A percentile compares a stretch with the other conserved stretches of the same genome.
phyloP scores from a whole-genome alignment of 2,113 vertebrate genomes.

The Oostethus manadensis region DNA sequence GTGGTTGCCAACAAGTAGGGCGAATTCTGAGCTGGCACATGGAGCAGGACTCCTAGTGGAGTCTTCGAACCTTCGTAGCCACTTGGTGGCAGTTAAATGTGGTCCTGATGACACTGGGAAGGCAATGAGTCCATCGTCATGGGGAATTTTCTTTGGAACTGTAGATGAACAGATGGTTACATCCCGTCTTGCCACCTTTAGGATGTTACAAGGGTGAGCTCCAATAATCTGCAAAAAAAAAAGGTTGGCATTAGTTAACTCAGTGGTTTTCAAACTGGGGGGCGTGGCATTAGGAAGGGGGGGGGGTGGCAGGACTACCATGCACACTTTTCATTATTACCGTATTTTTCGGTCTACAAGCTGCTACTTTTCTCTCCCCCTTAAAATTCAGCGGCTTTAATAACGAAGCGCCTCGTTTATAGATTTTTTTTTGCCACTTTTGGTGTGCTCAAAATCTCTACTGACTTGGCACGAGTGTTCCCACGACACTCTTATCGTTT shows the following conservation, averaged over 20 bases:
- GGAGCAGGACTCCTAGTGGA: neutral
- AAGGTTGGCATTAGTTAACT: constrained; percentile 14
- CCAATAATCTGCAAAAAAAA: constrained; percentile 58
- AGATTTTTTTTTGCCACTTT: too few species aligned
- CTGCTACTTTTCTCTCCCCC: too few species aligned
- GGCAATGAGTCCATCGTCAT: constrained; percentile 36
- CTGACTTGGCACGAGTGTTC: too few species aligned
- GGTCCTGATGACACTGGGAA: constrained; percentile 72
- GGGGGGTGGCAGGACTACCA: too few species aligned
- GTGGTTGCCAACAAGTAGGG: constrained; percentile 61
- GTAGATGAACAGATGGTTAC: constrained; percentile 45
- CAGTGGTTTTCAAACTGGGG: too few species aligned
- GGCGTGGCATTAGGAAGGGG: too few species aligned
- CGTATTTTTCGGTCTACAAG: too few species aligned
- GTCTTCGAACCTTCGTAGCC: constrained; percentile 65
- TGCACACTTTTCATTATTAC: too few species aligned
- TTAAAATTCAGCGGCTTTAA: too few species aligned
- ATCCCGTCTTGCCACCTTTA: constrained; percentile 51
- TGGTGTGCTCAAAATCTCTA: too few species aligned
- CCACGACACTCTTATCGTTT: too few species aligned
- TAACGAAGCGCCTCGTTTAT: too few species aligned
- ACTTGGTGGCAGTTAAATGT: constrained; percentile 50
- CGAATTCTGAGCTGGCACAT: constrained; percentile 64
- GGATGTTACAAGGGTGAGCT: constrained; percentile 39
- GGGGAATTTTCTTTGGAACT: constrained; percentile 46